Evolutionary conservation across 2,113 vertebrate species (phyloP).

Genomic region (Phalacrocorax brasilianus): DNA sequence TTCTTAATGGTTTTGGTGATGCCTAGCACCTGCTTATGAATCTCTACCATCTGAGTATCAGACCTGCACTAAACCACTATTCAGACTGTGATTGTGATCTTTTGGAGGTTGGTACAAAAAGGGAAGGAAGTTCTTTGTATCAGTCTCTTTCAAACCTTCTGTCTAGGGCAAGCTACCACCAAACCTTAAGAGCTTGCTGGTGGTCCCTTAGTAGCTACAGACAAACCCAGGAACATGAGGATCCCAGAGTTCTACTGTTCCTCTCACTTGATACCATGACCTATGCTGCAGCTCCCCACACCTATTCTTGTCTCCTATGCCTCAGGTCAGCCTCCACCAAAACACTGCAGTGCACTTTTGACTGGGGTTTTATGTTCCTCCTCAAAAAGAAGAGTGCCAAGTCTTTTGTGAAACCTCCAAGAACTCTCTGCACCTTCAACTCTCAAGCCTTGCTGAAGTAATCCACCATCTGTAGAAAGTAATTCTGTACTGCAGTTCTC

Average conservation of each 20-base stretch:
- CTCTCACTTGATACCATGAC: not conserved
- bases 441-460: not conserved
- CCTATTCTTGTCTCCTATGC: not conserved
- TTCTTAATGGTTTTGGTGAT: not conserved
- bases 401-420: not conserved
- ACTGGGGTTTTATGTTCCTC: not conserved
- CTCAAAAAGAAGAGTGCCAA: not conserved
- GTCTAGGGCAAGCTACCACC: not conserved
- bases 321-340: not conserved
- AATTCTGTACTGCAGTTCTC: not conserved
- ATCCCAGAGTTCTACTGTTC: not conserved
- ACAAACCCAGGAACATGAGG: not conserved
- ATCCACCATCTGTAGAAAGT: not conserved
- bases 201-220: not conserved
- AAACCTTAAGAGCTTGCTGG: not conserved
- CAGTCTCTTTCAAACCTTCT: not conserved
- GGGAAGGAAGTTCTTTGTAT: not conserved
- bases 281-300: not conserved
- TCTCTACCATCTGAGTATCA: not conserved
- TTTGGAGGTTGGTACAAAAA: not conserved
- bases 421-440: not conserved
- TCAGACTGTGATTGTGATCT: not conserved
- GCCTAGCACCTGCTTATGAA: not conserved
- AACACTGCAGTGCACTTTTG: not conserved
- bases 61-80: not conserved